Conservation (phyloP, 2,113 vertebrate genomes). For the Notiomystis cincta region DNA sequence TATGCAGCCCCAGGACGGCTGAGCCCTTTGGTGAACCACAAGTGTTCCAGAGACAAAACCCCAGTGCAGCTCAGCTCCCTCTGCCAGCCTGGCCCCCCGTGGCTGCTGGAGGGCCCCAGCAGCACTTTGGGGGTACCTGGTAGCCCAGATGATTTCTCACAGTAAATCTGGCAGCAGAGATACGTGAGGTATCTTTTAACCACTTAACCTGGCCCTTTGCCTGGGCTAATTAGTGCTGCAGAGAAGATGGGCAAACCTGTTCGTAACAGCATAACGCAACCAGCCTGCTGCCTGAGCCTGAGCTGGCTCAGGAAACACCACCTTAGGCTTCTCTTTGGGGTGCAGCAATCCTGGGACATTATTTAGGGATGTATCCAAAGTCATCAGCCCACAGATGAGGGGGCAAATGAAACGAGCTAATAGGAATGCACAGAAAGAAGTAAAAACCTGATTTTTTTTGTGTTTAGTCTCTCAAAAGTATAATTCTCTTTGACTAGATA, state of each 20-base stretch:
- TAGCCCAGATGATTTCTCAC: not conserved
- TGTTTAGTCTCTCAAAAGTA: not conserved
- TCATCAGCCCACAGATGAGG: not conserved
- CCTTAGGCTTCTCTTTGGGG: not conserved
- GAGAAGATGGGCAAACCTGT: not conserved
- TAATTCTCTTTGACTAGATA: not conserved
- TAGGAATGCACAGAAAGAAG: not conserved
- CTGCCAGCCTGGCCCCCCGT: not conserved
- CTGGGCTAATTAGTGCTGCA: not conserved
- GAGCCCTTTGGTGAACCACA: not conserved
- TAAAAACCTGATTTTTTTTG: not conserved
- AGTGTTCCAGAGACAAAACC: not conserved
- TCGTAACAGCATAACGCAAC: not conserved
- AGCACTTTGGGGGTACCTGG: not conserved
- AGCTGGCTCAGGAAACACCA: not conserved
- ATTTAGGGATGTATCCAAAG: not conserved
- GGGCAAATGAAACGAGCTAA: not conserved
- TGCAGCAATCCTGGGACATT: not conserved
- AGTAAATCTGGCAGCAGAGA: not conserved
- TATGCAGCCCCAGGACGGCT: not conserved
- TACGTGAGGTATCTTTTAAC: not conserved
- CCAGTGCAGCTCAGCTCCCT: rapidly evolving
- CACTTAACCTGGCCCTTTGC: not conserved
- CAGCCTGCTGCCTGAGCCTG: not conserved
- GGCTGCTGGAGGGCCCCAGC: not conserved